These are phyloP conservation scores for Ceramica pisi DNA, from an alignment of 2,888 invertebrate species.

Conservation along the genomic window DNA sequence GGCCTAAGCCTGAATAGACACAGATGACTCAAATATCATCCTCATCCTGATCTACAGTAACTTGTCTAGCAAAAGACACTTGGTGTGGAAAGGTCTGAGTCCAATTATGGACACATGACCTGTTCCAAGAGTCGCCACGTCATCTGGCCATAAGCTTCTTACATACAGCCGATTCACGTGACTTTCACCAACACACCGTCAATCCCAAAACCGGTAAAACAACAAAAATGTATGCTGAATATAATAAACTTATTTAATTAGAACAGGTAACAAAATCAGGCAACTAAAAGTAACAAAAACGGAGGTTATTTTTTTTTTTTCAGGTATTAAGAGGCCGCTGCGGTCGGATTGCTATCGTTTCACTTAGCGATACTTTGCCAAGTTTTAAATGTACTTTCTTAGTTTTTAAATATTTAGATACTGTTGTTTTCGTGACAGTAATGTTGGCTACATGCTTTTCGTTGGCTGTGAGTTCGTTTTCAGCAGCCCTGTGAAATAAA, in stretches of 20 bases:
- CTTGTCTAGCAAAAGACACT: not conserved
- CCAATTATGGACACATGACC: not conserved
- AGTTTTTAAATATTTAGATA: not conserved
- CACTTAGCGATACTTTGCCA: not conserved
- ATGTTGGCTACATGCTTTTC: not conserved
- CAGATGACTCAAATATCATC: not conserved
- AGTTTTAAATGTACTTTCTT: not conserved
- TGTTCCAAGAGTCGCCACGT: not conserved
- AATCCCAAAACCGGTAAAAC: not conserved
- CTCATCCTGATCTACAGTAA: not conserved
- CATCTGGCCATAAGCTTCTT: not conserved
- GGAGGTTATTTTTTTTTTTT: not conserved
- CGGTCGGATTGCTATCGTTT: slow-evolving; percentile 12
- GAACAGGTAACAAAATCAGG: not conserved
- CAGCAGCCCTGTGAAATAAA: slow-evolving; percentile 28
- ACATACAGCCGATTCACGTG: not conserved
- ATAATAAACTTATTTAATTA: slow-evolving; percentile 7
- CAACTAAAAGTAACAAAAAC: not conserved
- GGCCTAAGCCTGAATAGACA: not conserved
- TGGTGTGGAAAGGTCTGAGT: too few relatives aligned
- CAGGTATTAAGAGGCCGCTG: slow-evolving; percentile 13
- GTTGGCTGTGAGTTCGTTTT: not conserved
- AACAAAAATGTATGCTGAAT: not conserved
- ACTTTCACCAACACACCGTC: not conserved
- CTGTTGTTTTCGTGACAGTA: not conserved